A percentile compares a stretch with the other conserved stretches of the same genome.
These are phyloP conservation scores for Eupristina koningsbergeri DNA, from an alignment of 1,140 invertebrate species.

Conservation along the genomic window DNA sequence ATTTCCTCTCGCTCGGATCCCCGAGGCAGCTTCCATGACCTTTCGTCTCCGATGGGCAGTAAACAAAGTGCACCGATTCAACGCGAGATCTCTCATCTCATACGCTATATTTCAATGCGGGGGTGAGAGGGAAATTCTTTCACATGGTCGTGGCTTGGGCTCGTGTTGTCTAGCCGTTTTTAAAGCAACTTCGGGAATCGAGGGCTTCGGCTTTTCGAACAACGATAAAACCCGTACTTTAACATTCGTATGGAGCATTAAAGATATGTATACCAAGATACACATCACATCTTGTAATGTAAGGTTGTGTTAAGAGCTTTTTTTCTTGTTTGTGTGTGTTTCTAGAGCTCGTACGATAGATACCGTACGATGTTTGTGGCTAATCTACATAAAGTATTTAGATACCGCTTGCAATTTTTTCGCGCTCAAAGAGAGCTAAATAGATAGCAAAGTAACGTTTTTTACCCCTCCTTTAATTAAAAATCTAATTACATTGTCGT, in stretches of 20 bases:
- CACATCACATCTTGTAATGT: neutral
- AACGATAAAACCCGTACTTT: conserved; percentile 9
- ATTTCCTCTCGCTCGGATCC: conserved; percentile 35
- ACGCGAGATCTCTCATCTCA: conserved; percentile 20
- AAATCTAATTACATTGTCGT: neutral
- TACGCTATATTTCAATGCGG: conserved; percentile 35
- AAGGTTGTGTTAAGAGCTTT: neutral
- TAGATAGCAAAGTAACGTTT: neutral
- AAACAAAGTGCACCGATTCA: conserved; percentile 44
- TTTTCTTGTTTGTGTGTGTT: neutral
- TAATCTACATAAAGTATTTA: conserved; percentile 26
- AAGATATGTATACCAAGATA: neutral
- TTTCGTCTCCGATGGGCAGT: conserved; percentile 23
- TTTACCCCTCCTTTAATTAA: neutral
- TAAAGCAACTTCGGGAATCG: conserved; percentile 16
- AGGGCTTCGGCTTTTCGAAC: conserved; percentile 2
- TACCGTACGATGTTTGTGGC: neutral
- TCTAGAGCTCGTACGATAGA: conserved; percentile 4
- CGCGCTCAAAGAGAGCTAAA: neutral
- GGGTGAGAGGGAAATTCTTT: neutral
- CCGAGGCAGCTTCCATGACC: conserved; percentile 19
- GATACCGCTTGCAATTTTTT: neutral
- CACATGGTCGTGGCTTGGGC: neutral
- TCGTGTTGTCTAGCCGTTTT: conserved; percentile 6
- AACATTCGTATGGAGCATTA: conserved; percentile 13